Conservation (phyloP, 2,888 invertebrate species). For the Mechanitis mazaeus region DNA sequence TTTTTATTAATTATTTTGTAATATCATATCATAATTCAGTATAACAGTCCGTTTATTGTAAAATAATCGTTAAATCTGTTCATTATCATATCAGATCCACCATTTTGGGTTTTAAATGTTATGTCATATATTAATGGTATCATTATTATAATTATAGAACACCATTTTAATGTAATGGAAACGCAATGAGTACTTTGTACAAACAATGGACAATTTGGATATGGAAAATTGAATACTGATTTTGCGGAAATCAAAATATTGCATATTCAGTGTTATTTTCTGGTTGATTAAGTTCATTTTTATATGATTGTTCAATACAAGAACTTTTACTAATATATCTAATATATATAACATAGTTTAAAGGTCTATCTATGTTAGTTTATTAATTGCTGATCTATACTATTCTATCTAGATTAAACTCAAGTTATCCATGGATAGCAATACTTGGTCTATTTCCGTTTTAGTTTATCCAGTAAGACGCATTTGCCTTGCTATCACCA, state of each 20-base stretch:
- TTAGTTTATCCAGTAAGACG: background rate
- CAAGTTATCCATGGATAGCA: too few species aligned
- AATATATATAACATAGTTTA: too few species aligned
- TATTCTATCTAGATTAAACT: slow-evolving; percentile 5
- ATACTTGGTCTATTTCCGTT: background rate
- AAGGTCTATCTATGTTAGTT: too few species aligned
- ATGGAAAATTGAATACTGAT: slow-evolving; percentile 12
- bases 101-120: slow-evolving; percentile 23
- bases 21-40: background rate
- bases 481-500: slow-evolving; percentile 38
- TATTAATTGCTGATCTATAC: slow-evolving; percentile 6
- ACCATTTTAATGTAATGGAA: slow-evolving; percentile 9
- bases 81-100: slow-evolving; percentile 15
- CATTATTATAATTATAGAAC: slow-evolving; percentile 26
- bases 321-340: too few species aligned
- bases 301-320: too few species aligned
- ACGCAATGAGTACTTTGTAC: slow-evolving; percentile 10
- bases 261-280: background rate
- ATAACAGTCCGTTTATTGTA: slow-evolving; percentile 3
- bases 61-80: slow-evolving; percentile 12
- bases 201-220: slow-evolving; percentile 13
- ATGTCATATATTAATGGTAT: slow-evolving; percentile 23
- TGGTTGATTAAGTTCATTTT: background rate
- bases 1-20: too few species aligned
- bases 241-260: slow-evolving; percentile 3